These are phyloP conservation scores for Eristalis tenax DNA, from an alignment of 2,888 invertebrate species.

Conservation along the genomic window DNA sequence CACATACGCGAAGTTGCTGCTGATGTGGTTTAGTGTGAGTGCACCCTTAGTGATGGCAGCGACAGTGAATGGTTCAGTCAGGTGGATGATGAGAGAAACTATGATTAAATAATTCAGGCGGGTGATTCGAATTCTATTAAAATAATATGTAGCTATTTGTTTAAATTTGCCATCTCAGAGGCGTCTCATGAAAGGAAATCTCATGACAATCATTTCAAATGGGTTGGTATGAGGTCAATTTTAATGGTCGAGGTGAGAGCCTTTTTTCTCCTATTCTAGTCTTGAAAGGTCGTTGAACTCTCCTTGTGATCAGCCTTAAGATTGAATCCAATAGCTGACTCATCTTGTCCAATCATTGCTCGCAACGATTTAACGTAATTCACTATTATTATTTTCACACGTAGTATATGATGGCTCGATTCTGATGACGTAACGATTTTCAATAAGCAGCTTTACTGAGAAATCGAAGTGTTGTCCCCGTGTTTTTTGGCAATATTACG, in stretches of 20 bases:
- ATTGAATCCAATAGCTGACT: not conserved
- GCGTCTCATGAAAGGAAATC: not conserved
- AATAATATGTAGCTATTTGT: not conserved
- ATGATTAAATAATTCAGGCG: slow-evolving; percentile 25
- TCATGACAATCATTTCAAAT: not conserved
- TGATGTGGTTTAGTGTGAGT: slow-evolving; percentile 37
- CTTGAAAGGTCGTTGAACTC: not conserved
- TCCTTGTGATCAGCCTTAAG: not conserved
- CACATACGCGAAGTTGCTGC: slow-evolving; percentile 18
- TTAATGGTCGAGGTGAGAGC: too few species aligned
- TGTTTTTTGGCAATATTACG: too few species aligned
- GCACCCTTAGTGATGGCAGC: slow-evolving; percentile 8
- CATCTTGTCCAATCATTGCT: not conserved
- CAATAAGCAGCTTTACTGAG: too few species aligned
- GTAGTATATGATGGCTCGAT: not conserved
- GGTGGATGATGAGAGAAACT: slow-evolving; percentile 50
- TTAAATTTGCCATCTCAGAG: not conserved
- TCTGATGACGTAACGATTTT: too few species aligned
- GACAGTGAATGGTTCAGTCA: slow-evolving; percentile 7
- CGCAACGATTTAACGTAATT: not conserved
- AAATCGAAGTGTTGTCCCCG: too few species aligned
- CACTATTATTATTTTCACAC: not conserved
- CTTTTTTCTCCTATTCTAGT: not conserved
- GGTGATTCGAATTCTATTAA: slow-evolving; percentile 43
- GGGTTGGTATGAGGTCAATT: not conserved